Conservation (phyloP, 2,888 invertebrate species). For the Drosophila borborema region DNA sequence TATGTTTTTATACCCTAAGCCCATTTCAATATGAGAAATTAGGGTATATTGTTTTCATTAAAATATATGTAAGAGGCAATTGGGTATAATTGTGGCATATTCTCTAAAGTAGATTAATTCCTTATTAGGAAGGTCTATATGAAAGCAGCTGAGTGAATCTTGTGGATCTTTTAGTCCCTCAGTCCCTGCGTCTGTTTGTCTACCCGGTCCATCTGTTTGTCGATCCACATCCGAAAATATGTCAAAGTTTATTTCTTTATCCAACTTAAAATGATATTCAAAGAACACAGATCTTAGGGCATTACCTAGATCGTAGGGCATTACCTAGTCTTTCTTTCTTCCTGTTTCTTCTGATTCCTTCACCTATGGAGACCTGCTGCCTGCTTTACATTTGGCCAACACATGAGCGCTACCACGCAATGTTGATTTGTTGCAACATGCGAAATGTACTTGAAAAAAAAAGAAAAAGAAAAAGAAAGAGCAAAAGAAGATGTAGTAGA, state of each 20-base stretch:
- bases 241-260: too few species aligned
- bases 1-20: constrained; percentile 26
- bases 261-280: background rate
- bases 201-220: background rate
- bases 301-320: background rate
- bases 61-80: background rate
- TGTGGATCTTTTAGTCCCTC: background rate
- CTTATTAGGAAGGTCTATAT: background rate
- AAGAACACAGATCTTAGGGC: background rate
- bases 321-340: background rate
- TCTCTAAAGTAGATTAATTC: background rate
- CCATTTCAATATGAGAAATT: background rate
- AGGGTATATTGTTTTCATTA: background rate
- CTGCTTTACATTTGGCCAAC: constrained; percentile 30
- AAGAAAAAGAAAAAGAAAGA: background rate
- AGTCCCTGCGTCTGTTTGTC: background rate
- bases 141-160: background rate
- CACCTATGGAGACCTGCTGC: constrained; percentile 18
- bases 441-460: constrained; percentile 66
- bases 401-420: constrained; percentile 56
- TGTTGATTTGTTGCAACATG: constrained; percentile 47
- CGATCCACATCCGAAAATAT: background rate
- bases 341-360: background rate
- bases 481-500: background rate
- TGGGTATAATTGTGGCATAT: background rate